Evolutionary conservation across 1,140 invertebrate genomes (phyloP), one percentile per base, ranked within the genome.

Genomic region (Leptinotarsa lineolata): DNA sequence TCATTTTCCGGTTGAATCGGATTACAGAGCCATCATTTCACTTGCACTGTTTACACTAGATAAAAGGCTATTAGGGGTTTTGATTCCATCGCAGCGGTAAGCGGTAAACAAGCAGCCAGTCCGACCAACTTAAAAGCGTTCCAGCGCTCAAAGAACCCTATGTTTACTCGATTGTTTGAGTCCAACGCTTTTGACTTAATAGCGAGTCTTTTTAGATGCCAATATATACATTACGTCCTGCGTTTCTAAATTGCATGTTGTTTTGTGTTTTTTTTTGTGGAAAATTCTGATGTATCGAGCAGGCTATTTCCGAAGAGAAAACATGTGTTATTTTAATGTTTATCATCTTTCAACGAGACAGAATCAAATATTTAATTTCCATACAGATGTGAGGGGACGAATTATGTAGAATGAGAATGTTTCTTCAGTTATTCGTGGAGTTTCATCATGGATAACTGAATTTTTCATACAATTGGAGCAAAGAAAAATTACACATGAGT

Each of bases 41-140:
- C 74, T 75, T 76, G 72, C 66, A 22, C 63, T 76, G 75, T 76
- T 76, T 76, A 73, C 68, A 73, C 70, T 72, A 71, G 69, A 66
- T 76, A 76, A 76, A 76, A 76, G 75, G 75, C 54, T 72, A 70
- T 74, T 76, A 74, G 72, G 69, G 74, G 46, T 71, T 70, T 70
- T 68, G 72, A 73, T 73, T 76, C 75, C 72, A 64, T 61, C 69
- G 67, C 69, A 74, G 69, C 73, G 68, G 73, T 74, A 46, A 44
- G 46, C 66, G 18, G 74, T 72, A 75, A 72, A 75, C 74, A 75
- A 70, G 59, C 20, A 59, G 71, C 66, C 74, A 76, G 66, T 76
- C 72, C 59, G 46, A 68, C 45, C 68, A 72, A 73, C 58, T 72
- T 74, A 72, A 76, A 73, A 74, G 72, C 72, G 66, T 76, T 45